Percentiles rank a stretch among this genome's conserved stretches.
Evolutionary conservation across 1,140 invertebrate genomes (phyloP).

Genomic region (Scaptomyza hsui): DNA sequence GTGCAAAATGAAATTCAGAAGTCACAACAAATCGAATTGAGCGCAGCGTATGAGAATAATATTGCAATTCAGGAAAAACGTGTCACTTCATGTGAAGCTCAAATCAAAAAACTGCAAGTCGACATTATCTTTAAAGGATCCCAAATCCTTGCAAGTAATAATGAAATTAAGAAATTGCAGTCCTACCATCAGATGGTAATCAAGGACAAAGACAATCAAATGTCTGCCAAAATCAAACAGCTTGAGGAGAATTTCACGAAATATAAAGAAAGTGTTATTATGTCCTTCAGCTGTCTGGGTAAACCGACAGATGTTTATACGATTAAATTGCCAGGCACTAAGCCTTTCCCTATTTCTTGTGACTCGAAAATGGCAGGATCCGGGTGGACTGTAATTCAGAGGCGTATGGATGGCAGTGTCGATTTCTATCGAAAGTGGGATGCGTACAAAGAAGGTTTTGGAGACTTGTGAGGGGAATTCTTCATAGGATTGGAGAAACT

Average conservation of each 20-base stretch:
- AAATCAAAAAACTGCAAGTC: not conserved
- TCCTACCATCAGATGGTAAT: no score
- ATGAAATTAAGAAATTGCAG: not conserved
- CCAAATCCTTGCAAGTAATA: not conserved
- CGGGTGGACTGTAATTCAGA: constrained; percentile 3
- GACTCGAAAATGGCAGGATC: not conserved
- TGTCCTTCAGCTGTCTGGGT: not conserved
- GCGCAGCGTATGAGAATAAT: not conserved
- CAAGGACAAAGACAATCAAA: no score
- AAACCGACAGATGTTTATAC: not conserved
- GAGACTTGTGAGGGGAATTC: not conserved
- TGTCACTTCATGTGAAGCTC: not conserved
- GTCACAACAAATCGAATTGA: not conserved
- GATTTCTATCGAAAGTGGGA: constrained; percentile 5
- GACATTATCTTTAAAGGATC: not conserved
- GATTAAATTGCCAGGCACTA: not conserved
- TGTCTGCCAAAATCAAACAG: not conserved
- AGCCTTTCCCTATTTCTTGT: not conserved
- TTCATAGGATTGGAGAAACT: constrained; percentile 29
- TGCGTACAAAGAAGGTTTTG: constrained; percentile 7
- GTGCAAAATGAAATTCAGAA: not conserved
- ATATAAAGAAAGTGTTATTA: not conserved
- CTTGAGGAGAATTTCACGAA: not conserved
- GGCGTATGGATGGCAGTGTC: not conserved
- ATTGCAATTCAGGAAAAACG: not conserved